Base-by-base conservation (phyloP, 2,113 vertebrate species). In the Albula goreensis region DNA sequence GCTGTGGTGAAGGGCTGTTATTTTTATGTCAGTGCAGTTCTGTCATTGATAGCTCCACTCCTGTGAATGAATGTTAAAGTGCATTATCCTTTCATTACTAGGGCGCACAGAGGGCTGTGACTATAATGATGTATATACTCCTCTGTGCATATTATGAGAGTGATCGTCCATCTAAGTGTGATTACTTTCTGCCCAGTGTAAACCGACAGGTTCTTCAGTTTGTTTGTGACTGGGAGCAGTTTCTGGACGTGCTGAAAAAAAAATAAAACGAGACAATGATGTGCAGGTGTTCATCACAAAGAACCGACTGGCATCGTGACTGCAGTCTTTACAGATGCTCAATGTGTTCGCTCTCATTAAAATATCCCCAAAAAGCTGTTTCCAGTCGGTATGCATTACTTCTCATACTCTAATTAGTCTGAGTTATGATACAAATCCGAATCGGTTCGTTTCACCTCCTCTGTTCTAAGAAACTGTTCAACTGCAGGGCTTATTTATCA, bases 31-130 rank as follows among this genome's bases (percentile, higher is more conserved):
- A 79, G 31, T 51, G 63, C 83, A 48, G 13, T 49, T 25, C 31
- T 77, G 57, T 85, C 85, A 86, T 85, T 78, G 81, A 89, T 87
- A 50, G 82, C 81, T 88, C 25, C 60, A 49, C 79, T 48, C 17
- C 60, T 70, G 85, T 63, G 50, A 85, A 82, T 83, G 80, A 83
- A 49, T 63, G 78, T 85, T 86, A 82, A 80, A 84, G 53, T 49
- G 74, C 78, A 57, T 57, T 12, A 81, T 80, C 70, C 81, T 84
- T 82, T 88, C 79, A 86, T 85, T 81, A 88, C 70, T 80, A 52
- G 25, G 49, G 19, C 11, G 12, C 53, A 48, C 60, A 48, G 17
- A 51, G 41, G 77, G 74, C 25, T 78, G 22, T 56, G 78, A 77
- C 50, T 51, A 87, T 84, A 57, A 84, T 79, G 13, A 60, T 84